Conservation (phyloP, 2,113 vertebrate genomes). For the Aegotheles bennettii region DNA sequence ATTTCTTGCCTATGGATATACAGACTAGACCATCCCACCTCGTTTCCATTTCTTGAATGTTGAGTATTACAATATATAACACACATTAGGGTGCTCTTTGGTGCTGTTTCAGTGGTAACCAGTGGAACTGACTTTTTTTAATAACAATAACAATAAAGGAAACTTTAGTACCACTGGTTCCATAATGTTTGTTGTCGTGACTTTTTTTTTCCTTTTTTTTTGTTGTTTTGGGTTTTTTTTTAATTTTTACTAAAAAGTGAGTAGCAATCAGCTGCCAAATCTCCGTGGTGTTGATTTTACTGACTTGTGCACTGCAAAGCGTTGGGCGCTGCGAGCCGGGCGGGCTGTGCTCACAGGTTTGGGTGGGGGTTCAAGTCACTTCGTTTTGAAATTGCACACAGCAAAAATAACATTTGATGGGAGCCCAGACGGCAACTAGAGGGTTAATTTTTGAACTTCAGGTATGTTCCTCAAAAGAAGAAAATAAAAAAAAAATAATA, state of each 20-base stretch:
- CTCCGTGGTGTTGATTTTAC: conserved; percentile 36
- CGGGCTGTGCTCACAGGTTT: background rate
- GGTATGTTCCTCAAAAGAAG: conserved; percentile 73
- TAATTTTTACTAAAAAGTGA: conserved; percentile 8
- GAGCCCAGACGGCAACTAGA: conserved; percentile 70
- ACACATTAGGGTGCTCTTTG: conserved; percentile 76
- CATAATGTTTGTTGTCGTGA: conserved; percentile 41
- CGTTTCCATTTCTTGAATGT: conserved; percentile 77
- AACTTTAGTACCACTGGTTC: conserved; percentile 59
- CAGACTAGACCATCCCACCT: conserved; percentile 66
- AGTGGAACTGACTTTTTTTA: conserved; percentile 58
- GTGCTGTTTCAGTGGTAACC: conserved; percentile 76
- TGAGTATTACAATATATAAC: conserved; percentile 69
- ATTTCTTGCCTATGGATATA: conserved; percentile 49
- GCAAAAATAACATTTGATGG: conserved; percentile 38
- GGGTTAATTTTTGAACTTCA: conserved; percentile 78
- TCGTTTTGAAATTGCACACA: conserved; percentile 13
- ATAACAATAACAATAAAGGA: conserved; percentile 53
- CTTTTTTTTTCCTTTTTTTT: background rate
- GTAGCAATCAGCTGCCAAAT: conserved; percentile 27
- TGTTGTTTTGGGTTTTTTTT: background rate
- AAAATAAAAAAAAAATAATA: background rate
- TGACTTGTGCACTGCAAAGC: background rate
- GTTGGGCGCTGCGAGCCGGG: background rate
- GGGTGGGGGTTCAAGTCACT: background rate